Base-by-base conservation (phyloP, 2,797 vertebrate genomes). In the Notolabrus celidotus region DNA sequence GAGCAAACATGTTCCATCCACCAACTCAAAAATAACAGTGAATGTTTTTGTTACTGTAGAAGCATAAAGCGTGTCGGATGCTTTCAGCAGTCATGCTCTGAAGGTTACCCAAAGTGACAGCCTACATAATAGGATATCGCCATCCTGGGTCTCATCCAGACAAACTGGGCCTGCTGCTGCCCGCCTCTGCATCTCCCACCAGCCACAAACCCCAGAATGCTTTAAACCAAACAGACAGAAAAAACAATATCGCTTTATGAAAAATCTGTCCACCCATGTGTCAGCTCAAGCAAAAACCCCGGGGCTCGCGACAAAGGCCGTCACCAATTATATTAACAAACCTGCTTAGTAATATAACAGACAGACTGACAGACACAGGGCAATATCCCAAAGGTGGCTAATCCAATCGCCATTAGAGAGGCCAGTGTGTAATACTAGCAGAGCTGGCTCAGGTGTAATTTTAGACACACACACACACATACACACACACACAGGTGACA, bases 71-170 rank as follows among this genome's bases (percentile, higher is more conserved):
- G 4, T 74, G 71, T 85, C 38, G 8, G 75, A 83, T 69, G 67
- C 71, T 76, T 83, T 76, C 6, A 10, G 41, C 46, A 80, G 72
- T 70, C 76, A 57, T 12, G 31, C 76, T 85, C 54, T 46, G 47
- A 65, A 79, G 56, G 79, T 75, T 89, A 83, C 71, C 57, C 46
- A 59, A 86, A 79, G 82, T 85, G 87, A 89, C 88, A 88, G 65
- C 50, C 66, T 83, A 87, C 85, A 90, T 89, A 80, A 90, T 86
- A 57, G 80, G 79, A 88, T 81, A 84, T 85, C 27, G 55, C 65
- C 72, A 79, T 70, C 71, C 78, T 82, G 74, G 46, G 73, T 65
- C 54, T 71, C 75, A 71, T 86, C 71, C 67, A 80, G 71, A 74
- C 73, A 69, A 67, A 82, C 67, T 82, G 16, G 2, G 16, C 49